These are phyloP conservation scores for Heteropelma amictum DNA, from an alignment of 2,888 invertebrate genomes.

Conservation along the genomic window DNA sequence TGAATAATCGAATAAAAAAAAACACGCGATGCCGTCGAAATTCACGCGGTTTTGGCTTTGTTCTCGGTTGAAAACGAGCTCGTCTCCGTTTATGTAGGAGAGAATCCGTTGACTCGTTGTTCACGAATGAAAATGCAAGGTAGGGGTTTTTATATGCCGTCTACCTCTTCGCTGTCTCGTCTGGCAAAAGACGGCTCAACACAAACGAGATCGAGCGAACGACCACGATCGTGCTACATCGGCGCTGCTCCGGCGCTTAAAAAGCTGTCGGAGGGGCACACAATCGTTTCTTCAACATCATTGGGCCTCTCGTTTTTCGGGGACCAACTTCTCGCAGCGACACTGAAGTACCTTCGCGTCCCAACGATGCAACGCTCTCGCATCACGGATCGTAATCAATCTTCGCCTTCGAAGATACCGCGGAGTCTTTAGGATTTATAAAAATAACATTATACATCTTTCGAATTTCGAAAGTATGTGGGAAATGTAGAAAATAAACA, in stretches of 20 bases:
- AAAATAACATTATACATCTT: too few species aligned
- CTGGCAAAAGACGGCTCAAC: constrained; percentile 23
- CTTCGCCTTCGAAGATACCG: too few species aligned
- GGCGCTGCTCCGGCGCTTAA: constrained; percentile 37
- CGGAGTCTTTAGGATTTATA: too few species aligned
- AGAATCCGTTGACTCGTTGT: constrained; percentile 66
- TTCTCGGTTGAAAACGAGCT: constrained; percentile 50
- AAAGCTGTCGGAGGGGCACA: constrained; percentile 11
- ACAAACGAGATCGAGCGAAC: constrained; percentile 58
- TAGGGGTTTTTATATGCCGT: constrained; percentile 67
- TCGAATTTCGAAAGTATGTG: too few species aligned
- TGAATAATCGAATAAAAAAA: too few species aligned
- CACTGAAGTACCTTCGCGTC: constrained; percentile 39
- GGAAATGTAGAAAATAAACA: too few species aligned
- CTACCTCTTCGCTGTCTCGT: constrained; percentile 54
- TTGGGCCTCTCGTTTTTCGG: constrained; percentile 15
- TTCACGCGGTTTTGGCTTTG: not conserved
- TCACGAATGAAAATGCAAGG: constrained; percentile 61
- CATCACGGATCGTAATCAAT: too few species aligned
- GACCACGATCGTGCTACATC: constrained; percentile 25
- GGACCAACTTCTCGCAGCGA: constrained; percentile 55
- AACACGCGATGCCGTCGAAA: not conserved
- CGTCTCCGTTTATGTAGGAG: constrained; percentile 62
- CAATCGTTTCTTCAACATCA: constrained; percentile 3
- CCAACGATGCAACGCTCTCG: too few species aligned